A percentile compares a stretch with the other conserved stretches of the same genome.
Conservation (phyloP, 2,113 vertebrate species). For the Mus musculus region DNA sequence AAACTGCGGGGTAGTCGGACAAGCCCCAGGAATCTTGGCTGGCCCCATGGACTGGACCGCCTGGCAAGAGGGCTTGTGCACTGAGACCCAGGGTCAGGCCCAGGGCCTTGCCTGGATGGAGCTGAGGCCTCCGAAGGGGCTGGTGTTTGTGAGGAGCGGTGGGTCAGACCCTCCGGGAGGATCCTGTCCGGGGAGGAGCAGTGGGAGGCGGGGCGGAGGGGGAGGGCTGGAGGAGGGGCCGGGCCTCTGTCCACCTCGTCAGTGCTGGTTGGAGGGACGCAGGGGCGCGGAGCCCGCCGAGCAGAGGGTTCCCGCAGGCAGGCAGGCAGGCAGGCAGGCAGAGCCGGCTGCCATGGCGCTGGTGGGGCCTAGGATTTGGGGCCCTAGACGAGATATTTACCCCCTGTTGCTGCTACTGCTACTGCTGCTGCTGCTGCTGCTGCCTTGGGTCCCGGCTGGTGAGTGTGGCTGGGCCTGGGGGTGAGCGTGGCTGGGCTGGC, state of each 20-base stretch:
- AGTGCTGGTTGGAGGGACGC: conserved; percentile 80
- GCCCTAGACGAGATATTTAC: background rate
- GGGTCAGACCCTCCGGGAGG: background rate
- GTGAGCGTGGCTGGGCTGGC: background rate
- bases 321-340: conserved; percentile 21
- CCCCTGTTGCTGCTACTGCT: background rate
- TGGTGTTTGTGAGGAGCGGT: background rate
- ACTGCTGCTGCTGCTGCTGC: background rate
- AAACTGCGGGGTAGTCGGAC: background rate
- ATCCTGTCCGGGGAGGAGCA: background rate
- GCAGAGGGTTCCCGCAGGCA: conserved; percentile 65
- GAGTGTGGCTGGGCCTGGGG: conserved; percentile 52
- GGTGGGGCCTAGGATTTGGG: background rate
- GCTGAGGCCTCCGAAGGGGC: background rate
- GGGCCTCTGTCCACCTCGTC: conserved; percentile 81
- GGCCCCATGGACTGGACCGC: background rate
- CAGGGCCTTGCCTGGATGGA: background rate
- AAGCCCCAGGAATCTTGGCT: background rate
- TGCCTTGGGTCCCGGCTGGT: conserved; percentile 62
- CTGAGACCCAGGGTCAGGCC: background rate
- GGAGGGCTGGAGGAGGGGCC: conserved; percentile 49
- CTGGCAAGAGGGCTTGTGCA: background rate
- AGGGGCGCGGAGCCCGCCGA: conserved; percentile 56
- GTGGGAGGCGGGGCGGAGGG: conserved; percentile 34
- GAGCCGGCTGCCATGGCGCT: conserved; percentile 75